A percentile compares a stretch with the other conserved stretches of the same genome.
Evolutionary conservation across 2,797 vertebrate species (phyloP).

Genomic region (Microcaecilia unicolor): DNA sequence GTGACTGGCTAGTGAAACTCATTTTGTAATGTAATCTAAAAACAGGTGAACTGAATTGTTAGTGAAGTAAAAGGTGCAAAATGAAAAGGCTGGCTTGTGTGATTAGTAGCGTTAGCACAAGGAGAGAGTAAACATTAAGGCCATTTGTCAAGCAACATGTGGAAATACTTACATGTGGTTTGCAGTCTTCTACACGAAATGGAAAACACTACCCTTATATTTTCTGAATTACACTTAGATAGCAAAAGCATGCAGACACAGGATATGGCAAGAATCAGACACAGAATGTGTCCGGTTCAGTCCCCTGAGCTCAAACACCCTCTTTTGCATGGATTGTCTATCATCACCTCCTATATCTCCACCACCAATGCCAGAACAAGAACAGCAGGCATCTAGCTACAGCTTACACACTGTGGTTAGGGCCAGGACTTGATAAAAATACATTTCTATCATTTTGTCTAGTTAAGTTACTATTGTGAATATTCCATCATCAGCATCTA

Average conservation of each 20-base stretch:
- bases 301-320: neutral
- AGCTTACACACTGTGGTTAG: neutral
- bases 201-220: constrained; percentile 4
- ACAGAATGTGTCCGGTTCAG: neutral
- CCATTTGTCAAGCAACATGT: constrained; percentile 36
- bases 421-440: constrained; percentile 9
- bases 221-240: constrained; percentile 18
- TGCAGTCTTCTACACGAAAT: constrained; percentile 11
- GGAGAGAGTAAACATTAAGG: constrained; percentile 7
- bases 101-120: constrained; percentile 25
- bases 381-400: constrained; percentile 3
- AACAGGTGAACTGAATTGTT: constrained; percentile 23
- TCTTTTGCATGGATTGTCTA: constrained; percentile 10
- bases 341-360: constrained; percentile 13
- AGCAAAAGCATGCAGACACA: neutral
- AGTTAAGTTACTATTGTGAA: neutral
- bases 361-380: neutral
- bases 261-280: constrained; percentile 2
- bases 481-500: constrained; percentile 10
- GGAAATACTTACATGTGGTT: constrained; percentile 36
- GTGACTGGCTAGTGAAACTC: too few species aligned
- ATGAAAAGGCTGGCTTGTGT: constrained; percentile 10
- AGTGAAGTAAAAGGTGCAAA: constrained; percentile 25
- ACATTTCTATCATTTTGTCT: too few species aligned
- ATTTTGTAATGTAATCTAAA: too few species aligned